A percentile compares a stretch with the other conserved stretches of the same genome.
Conservation (phyloP, 2,113 vertebrate species). For the Vireo altiloquus region DNA sequence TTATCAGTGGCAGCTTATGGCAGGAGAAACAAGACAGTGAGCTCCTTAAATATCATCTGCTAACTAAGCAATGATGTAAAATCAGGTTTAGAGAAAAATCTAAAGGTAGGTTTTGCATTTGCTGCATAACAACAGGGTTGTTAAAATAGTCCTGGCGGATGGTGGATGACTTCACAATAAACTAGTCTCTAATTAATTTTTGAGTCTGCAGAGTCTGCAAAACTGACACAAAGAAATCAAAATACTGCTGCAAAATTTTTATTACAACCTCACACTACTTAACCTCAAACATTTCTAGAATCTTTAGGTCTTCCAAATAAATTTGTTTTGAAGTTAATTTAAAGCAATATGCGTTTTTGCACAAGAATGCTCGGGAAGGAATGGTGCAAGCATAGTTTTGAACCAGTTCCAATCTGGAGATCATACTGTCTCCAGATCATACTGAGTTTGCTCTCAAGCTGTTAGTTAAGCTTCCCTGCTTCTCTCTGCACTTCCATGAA, state of each 20-base stretch:
- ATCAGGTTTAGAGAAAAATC: neutral
- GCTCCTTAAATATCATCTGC: neutral
- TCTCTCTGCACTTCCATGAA: neutral
- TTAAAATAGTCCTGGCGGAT: neutral
- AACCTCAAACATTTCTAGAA: neutral
- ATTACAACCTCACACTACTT: rapidly evolving
- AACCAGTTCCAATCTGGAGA: neutral
- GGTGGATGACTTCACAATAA: neutral
- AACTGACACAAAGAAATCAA: neutral
- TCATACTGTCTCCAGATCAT: neutral
- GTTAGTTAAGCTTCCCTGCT: neutral
- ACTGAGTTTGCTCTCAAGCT: neutral
- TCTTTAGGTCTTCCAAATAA: neutral
- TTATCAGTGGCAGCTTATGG: neutral
- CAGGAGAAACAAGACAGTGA: neutral
- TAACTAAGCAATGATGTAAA: neutral
- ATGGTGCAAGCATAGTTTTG: neutral
- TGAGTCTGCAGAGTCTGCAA: neutral
- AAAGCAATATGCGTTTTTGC: neutral
- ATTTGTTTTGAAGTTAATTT: neutral
- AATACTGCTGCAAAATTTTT: neutral
- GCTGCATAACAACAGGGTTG: neutral
- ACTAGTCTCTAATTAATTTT: neutral
- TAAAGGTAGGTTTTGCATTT: neutral
- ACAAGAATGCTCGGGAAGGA: neutral